Conservation (phyloP, 2,797 vertebrate species). For the Hydrolagus colliei region DNA sequence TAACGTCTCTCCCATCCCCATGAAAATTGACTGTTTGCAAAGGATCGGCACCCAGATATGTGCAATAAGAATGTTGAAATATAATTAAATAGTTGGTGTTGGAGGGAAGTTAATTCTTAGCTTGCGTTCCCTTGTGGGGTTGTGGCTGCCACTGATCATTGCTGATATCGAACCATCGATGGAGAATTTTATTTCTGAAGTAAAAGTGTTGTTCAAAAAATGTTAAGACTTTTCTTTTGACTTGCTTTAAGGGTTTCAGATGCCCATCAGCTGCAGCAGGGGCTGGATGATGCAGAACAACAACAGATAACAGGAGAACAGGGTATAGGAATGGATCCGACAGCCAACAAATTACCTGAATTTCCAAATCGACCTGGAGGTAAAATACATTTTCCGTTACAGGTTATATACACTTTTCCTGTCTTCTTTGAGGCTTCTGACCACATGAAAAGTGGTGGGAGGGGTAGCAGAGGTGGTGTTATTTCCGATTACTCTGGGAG, state of each 20-base stretch:
- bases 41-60: too few species aligned
- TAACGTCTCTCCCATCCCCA: conserved; percentile 28
- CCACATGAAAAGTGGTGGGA: too few species aligned
- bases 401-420: too few species aligned
- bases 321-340: conserved; percentile 69
- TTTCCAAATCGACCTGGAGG: conserved; percentile 78
- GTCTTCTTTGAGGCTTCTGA: too few species aligned
- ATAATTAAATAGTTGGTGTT: not conserved
- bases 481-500: too few species aligned
- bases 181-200: too few species aligned
- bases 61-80: not conserved
- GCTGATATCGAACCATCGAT: too few species aligned
- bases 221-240: conserved; percentile 30
- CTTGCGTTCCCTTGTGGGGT: not conserved
- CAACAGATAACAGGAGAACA: conserved; percentile 75
- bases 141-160: too few species aligned
- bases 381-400: conserved; percentile 41
- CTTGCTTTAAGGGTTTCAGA: conserved; percentile 66
- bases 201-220: too few species aligned
- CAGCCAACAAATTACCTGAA: conserved; percentile 77
- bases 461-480: too few species aligned
- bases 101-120: not conserved
- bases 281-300: conserved; percentile 79
- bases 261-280: conserved; percentile 57
- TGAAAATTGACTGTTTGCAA: too few species aligned